Conservation (phyloP, 2,113 vertebrate genomes). For the Indri indri region DNA sequence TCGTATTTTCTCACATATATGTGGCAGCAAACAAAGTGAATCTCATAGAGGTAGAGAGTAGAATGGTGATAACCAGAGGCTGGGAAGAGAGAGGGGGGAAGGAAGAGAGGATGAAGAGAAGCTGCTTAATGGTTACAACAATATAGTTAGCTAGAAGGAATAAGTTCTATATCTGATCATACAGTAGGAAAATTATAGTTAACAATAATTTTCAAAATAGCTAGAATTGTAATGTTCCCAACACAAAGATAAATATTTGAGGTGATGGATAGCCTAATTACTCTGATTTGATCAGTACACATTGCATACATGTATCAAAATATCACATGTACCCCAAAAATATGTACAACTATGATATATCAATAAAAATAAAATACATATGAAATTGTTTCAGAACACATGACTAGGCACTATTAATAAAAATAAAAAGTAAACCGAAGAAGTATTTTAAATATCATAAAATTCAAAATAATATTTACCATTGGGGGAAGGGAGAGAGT, state of each 20-base stretch:
- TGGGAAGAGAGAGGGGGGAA: too few species aligned
- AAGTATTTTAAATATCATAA: not conserved
- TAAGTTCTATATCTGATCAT: too few species aligned
- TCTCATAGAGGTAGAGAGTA: not conserved
- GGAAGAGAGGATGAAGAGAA: too few species aligned
- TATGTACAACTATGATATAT: not conserved
- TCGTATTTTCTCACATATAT: not conserved
- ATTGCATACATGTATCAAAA: not conserved
- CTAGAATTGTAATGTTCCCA: too few species aligned
- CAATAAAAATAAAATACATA: not conserved
- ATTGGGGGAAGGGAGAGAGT: not conserved
- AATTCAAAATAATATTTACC: not conserved
- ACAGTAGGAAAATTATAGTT: too few species aligned
- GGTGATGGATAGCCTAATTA: not conserved
- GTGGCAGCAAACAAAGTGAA: not conserved
- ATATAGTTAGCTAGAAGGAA: too few species aligned
- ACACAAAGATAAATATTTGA: too few species aligned
- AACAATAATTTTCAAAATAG: too few species aligned
- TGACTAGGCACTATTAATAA: not conserved
- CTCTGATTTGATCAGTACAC: not conserved
- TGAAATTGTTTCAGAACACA: not conserved
- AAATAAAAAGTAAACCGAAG: slow-evolving; percentile 7
- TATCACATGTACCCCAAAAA: not conserved
- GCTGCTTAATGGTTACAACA: too few species aligned
- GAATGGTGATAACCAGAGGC: not conserved